Conservation (phyloP, 2,113 vertebrate genomes). For the Equus quagga region DNA sequence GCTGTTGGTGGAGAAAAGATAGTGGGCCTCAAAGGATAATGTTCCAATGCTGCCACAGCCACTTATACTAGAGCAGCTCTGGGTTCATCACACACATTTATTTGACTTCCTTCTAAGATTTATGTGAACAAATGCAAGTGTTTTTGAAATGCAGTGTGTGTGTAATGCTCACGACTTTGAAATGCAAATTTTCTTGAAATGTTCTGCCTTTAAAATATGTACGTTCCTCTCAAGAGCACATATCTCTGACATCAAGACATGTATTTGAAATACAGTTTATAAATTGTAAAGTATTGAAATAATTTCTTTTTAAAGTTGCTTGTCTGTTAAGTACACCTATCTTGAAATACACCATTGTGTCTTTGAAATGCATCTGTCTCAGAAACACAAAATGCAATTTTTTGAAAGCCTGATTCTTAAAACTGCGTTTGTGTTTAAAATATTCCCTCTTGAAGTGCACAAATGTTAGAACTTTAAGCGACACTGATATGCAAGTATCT, state of each 20-base stretch:
- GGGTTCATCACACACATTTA: not conserved
- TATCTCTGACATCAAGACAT: not conserved
- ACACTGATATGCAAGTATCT: not conserved
- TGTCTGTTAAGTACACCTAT: not conserved
- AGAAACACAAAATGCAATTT: not conserved
- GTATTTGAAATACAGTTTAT: not conserved
- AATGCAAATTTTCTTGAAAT: not conserved
- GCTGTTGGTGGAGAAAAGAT: not conserved
- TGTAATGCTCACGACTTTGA: not conserved
- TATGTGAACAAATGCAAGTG: too few species aligned
- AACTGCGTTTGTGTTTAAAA: not conserved
- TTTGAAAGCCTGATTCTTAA: not conserved
- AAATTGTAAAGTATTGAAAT: not conserved
- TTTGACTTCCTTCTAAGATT: not conserved
- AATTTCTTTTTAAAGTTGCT: too few species aligned
- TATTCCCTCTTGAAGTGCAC: not conserved
- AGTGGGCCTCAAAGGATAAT: accelerated
- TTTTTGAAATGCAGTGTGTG: not conserved
- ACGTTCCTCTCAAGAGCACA: not conserved
- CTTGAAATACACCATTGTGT: not conserved
- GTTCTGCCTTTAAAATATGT: not conserved
- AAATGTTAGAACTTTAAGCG: not conserved
- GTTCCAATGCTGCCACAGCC: not conserved
- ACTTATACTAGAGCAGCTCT: not conserved
- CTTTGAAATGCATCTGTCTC: not conserved